Evolutionary conservation across 37 sponge, comb jelly and placozoan genomes (phyloP).

Genomic region (Corticium candelabrum): DNA sequence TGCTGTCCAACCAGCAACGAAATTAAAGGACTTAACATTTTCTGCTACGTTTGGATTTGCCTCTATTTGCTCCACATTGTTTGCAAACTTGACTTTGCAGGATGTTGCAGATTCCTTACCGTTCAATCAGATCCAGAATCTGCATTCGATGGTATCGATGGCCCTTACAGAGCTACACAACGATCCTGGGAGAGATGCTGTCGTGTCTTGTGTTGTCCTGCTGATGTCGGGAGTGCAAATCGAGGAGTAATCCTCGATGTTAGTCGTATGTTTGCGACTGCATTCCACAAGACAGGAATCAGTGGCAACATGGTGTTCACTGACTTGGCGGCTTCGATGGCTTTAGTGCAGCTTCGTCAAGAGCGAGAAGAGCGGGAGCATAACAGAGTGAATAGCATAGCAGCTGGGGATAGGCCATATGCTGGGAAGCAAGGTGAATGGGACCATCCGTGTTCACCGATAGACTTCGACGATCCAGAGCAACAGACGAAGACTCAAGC

Average conservation of each 20-base stretch:
- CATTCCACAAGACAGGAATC: not conserved
- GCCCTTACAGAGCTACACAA: not conserved
- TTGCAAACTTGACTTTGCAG: not conserved
- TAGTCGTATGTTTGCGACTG: not conserved
- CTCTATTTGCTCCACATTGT: not conserved
- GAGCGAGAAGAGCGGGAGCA: not conserved
- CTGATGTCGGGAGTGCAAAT: not conserved
- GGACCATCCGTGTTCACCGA: not conserved
- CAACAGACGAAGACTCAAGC: not conserved
- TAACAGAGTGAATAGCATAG: not conserved
- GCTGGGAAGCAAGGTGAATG: not conserved
- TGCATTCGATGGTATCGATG: not conserved
- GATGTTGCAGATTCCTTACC: too few species aligned
- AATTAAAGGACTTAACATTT: not conserved
- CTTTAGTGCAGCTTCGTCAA: not conserved
- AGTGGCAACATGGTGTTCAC: not conserved
- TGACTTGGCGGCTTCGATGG: not conserved
- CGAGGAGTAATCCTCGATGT: not conserved
- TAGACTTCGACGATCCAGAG: not conserved
- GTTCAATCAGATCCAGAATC: not conserved
- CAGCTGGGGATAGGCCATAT: not conserved
- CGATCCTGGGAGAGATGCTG: not conserved
- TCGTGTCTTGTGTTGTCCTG: not conserved
- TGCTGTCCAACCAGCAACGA: not conserved
- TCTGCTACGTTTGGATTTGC: not conserved